Evolutionary conservation across 2,113 vertebrate species (phyloP).

Genomic region (Myodes glareolus): DNA sequence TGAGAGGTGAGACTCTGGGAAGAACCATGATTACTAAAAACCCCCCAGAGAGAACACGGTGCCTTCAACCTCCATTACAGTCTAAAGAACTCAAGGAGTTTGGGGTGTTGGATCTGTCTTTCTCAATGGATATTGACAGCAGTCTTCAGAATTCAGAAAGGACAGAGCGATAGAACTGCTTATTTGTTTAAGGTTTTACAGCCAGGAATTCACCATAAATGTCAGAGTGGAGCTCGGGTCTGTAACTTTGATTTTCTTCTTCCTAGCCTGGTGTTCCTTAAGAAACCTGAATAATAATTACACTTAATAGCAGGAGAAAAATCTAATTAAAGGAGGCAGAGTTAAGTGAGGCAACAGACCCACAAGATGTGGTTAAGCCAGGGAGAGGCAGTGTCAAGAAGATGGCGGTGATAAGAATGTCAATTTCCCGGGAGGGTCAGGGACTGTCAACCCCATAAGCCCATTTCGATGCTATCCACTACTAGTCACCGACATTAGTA

Average conservation of each 20-base stretch:
- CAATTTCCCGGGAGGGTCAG: neutral
- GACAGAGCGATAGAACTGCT: neutral
- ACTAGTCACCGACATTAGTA: neutral
- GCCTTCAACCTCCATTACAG: neutral
- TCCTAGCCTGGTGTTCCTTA: neutral
- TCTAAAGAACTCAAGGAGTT: neutral
- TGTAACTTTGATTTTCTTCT: constrained; percentile 39
- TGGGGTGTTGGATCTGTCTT: rapidly evolving
- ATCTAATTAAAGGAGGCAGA: constrained; percentile 27
- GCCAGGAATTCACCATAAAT: neutral
- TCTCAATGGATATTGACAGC: too few relatives aligned
- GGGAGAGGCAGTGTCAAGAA: neutral
- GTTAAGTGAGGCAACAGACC: neutral
- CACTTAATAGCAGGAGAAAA: constrained; percentile 22
- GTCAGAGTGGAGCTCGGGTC: neutral
- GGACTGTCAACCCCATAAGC: neutral
- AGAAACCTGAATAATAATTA: constrained; percentile 52
- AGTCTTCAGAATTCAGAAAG: neutral
- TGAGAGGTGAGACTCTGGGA: neutral
- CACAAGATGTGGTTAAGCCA: neutral
- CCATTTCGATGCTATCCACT: neutral
- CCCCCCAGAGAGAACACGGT: rapidly evolving
- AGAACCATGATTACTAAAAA: neutral
- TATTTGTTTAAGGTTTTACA: neutral
- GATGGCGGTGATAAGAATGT: neutral